Evolutionary conservation across 35 echinoderm and acorn worm species (phyloP).

Genomic region (Acanthaster planci): DNA sequence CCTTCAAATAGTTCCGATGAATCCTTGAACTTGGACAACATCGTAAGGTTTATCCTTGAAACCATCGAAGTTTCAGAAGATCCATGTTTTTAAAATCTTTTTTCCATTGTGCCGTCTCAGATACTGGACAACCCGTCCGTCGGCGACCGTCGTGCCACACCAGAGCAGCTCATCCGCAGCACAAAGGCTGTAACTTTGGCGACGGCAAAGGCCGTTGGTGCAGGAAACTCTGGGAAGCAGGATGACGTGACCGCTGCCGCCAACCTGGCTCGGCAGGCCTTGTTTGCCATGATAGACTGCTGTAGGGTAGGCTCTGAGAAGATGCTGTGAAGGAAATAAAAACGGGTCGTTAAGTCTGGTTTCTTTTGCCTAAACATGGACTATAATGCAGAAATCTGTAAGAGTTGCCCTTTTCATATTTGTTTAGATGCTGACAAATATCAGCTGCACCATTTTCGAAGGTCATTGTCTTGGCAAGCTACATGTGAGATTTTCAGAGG

Average conservation of each 20-base stretch:
- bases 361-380: too few relatives aligned
- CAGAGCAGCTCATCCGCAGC: slow-evolving; percentile 80
- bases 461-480: too few relatives aligned
- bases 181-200: slow-evolving; percentile 96
- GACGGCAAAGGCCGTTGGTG: slow-evolving; percentile 94
- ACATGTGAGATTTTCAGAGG: too few relatives aligned
- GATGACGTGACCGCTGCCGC: slow-evolving; percentile 87
- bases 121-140: slow-evolving; percentile 69
- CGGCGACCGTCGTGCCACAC: slow-evolving; percentile 48
- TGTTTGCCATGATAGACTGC: slow-evolving; percentile 77
- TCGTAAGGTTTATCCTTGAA: too few relatives aligned
- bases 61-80: too few relatives aligned
- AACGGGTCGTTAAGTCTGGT: too few relatives aligned
- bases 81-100: neutral
- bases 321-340: too few relatives aligned
- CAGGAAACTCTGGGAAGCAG: slow-evolving; percentile 93
- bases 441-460: neutral
- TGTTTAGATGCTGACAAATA: too few relatives aligned
- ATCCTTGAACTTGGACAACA: too few relatives aligned
- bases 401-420: too few relatives aligned
- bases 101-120: neutral
- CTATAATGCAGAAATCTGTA: too few relatives aligned
- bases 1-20: too few relatives aligned
- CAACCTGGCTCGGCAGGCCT: slow-evolving; percentile 80
- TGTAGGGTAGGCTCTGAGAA: slow-evolving; percentile 58